These are phyloP conservation scores for Notolabrus celidotus DNA, from an alignment of 2,797 vertebrate genomes.

Conservation along the genomic window DNA sequence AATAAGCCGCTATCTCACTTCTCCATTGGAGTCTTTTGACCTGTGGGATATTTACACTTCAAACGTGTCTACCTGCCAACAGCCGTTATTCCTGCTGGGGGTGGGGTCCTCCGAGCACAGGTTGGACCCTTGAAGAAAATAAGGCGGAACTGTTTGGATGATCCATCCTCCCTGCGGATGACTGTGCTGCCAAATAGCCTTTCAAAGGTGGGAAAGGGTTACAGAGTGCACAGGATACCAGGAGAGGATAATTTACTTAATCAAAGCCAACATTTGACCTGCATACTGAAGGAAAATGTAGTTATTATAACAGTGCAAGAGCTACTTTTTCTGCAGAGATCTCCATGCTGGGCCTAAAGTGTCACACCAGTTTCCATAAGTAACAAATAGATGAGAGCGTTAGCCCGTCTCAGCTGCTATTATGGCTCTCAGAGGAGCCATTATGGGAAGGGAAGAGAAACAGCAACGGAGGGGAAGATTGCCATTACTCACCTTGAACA, in stretches of 20 bases:
- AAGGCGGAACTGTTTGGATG: conserved; percentile 45
- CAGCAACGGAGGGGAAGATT: conserved; percentile 38
- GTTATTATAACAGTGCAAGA: neutral
- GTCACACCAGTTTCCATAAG: conserved; percentile 48
- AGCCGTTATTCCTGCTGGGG: conserved; percentile 38
- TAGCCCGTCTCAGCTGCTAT: conserved; percentile 55
- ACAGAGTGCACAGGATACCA: neutral
- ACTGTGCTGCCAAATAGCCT: conserved; percentile 24
- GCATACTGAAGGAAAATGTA: neutral
- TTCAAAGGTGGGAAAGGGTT: neutral
- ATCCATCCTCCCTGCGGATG: conserved; percentile 34
- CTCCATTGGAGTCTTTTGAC: conserved; percentile 64
- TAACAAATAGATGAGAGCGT: conserved; percentile 60
- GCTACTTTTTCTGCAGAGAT: conserved; percentile 20
- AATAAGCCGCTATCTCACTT: conserved; percentile 58
- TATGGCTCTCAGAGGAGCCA: conserved; percentile 70
- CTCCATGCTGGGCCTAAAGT: conserved; percentile 19
- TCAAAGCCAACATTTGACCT: conserved; percentile 17
- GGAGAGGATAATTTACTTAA: conserved; percentile 27
- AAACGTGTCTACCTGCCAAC: conserved; percentile 60
- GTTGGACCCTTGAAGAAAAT: conserved; percentile 55
- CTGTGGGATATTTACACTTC: conserved; percentile 77
- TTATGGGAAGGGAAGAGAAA: conserved; percentile 53
- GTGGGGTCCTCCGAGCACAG: conserved; percentile 27
- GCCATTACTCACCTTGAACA: conserved; percentile 73